phyloP scores from a whole-genome alignment of 92 coral and sea anemone species.

The Porites lobata region DNA sequence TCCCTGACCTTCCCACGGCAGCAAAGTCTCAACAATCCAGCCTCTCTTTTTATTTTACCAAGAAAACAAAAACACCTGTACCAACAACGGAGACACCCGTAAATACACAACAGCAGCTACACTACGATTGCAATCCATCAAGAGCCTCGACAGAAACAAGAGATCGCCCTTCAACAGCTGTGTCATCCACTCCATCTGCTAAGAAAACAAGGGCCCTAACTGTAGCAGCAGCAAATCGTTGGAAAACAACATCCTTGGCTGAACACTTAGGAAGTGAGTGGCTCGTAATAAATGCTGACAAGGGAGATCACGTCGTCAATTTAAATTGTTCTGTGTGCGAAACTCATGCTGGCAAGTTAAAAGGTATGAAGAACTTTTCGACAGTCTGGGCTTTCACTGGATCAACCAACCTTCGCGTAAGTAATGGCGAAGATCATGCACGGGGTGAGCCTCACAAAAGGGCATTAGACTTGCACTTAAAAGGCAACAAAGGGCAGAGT shows the following conservation, averaged over 20 bases:
- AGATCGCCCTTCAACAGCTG: background rate
- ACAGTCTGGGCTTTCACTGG: constrained; percentile 78
- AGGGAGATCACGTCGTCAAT: constrained; percentile 14
- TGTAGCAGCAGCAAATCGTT: constrained; percentile 60
- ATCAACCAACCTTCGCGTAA: constrained; percentile 69
- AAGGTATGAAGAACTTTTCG: constrained; percentile 75
- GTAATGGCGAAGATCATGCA: constrained; percentile 76
- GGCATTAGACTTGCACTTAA: constrained; percentile 68
- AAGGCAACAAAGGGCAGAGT: constrained; percentile 41
- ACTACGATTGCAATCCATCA: too few species aligned
- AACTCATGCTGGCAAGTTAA: constrained; percentile 59
- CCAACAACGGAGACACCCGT: background rate
- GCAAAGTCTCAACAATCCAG: constrained; percentile 53
- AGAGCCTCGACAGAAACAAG: background rate
- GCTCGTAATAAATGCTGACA: constrained; percentile 60
- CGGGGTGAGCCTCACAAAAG: constrained; percentile 81
- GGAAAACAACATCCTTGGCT: constrained; percentile 72
- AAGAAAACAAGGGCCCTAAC: constrained; percentile 28
- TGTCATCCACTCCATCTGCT: constrained; percentile 36
- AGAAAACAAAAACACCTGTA: constrained; percentile 34
- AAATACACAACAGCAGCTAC: background rate
- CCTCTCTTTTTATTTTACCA: constrained; percentile 50
- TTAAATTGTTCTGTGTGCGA: constrained; percentile 76
- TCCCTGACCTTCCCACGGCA: constrained; percentile 39
- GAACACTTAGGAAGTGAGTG: constrained; percentile 65